Evolutionary conservation across 2,888 invertebrate genomes (phyloP).

Genomic region (Apodemia hepburni): DNA sequence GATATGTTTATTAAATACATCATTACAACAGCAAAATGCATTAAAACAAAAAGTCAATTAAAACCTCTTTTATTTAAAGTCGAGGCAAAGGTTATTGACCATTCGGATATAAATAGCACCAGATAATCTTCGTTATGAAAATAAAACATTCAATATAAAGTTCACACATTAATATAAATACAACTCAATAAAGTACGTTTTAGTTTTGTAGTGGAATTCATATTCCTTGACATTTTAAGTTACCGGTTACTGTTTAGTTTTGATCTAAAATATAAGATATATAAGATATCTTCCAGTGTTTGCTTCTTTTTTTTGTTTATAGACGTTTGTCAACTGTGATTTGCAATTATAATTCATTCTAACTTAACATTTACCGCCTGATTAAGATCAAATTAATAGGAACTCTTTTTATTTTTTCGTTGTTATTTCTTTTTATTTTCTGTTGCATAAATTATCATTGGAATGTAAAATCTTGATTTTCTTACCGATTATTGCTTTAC

Average conservation of each 20-base stretch:
- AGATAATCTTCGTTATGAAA: background rate
- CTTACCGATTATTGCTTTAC: no score
- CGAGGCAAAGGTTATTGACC: constrained; percentile 3
- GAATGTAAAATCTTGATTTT: background rate
- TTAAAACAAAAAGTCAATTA: background rate
- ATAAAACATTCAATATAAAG: constrained; percentile 9
- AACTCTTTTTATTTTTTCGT: background rate
- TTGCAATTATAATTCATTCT: background rate
- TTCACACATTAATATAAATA: constrained; percentile 3
- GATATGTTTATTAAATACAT: background rate
- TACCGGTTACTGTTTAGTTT: background rate
- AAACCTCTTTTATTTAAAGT: constrained; percentile 2
- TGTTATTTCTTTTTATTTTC: background rate
- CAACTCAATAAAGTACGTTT: background rate
- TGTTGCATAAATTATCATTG: background rate
- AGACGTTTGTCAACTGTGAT: background rate
- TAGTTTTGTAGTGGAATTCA: background rate
- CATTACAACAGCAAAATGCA: background rate
- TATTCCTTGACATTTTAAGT: background rate
- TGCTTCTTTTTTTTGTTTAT: background rate
- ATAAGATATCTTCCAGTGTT: no score
- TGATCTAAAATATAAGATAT: background rate
- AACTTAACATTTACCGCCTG: no score
- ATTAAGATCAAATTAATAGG: background rate
- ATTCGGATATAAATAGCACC: background rate